A percentile compares a stretch with the other conserved stretches of the same genome.
Evolutionary conservation across 1,140 invertebrate genomes (phyloP).

Genomic region (Holcopasites calliopsidis): DNA sequence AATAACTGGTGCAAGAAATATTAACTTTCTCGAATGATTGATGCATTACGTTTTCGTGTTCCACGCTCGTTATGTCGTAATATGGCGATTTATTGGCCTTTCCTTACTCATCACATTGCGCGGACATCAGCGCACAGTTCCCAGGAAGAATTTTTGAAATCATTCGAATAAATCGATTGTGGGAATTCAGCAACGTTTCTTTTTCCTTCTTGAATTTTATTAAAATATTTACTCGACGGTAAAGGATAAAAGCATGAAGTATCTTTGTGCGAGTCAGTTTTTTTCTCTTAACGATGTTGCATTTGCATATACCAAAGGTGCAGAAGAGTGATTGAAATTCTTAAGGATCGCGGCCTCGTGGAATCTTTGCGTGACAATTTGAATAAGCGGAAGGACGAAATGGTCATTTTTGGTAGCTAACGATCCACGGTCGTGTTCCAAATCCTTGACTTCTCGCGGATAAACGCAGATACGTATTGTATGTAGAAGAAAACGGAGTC

Average conservation of each 20-base stretch:
- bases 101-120: not conserved
- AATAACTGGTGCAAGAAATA: slow-evolving; percentile 6
- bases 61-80: slow-evolving; percentile 13
- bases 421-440: slow-evolving; percentile 60
- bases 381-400: slow-evolving; percentile 47
- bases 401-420: slow-evolving; percentile 42
- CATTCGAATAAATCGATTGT: not conserved
- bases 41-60: slow-evolving; percentile 9
- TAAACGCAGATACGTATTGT: not conserved
- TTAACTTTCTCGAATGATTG: slow-evolving; percentile 22
- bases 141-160: not conserved
- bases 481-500: slow-evolving; percentile 61
- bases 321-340: not conserved
- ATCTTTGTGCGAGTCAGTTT: too few relatives aligned
- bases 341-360: not conserved
- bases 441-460: slow-evolving; percentile 62
- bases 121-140: not conserved
- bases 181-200: not conserved
- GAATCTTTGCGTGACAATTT: not conserved
- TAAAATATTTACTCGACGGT: not conserved
- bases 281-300: too few relatives aligned
- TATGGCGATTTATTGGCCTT: not conserved
- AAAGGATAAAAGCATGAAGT: not conserved
- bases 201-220: not conserved
- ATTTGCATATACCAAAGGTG: too few relatives aligned